A percentile compares a stretch with the other conserved stretches of the same genome.
Conservation (phyloP, 2,888 invertebrate genomes). For the Pammene fasciana region DNA sequence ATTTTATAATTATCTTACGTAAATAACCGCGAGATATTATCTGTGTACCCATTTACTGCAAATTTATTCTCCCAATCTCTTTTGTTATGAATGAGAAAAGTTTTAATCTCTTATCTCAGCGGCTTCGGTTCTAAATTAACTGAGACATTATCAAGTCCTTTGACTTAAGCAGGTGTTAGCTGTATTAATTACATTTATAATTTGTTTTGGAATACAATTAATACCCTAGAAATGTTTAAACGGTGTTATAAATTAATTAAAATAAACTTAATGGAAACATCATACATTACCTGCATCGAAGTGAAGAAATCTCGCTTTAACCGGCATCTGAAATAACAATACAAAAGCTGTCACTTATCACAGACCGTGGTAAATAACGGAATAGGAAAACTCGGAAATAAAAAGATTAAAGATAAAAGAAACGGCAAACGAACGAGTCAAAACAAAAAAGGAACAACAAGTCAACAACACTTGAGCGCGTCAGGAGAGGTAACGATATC, state of each 20-base stretch:
- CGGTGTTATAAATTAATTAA: slow-evolving; percentile 30
- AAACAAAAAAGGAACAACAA: slow-evolving; percentile 76
- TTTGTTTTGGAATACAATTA: neutral
- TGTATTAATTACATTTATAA: neutral
- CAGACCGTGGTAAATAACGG: slow-evolving; percentile 33
- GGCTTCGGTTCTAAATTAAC: slow-evolving; percentile 37
- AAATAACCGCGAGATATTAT: slow-evolving; percentile 32
- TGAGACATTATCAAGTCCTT: slow-evolving; percentile 41
- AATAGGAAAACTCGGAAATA: slow-evolving; percentile 47
- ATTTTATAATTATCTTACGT: neutral
- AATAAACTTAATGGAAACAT: slow-evolving; percentile 41
- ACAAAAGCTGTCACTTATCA: slow-evolving; percentile 46
- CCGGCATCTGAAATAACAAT: slow-evolving; percentile 60
- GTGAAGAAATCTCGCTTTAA: slow-evolving; percentile 25
- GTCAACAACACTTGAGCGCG: slow-evolving; percentile 75
- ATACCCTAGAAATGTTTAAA: slow-evolving; percentile 30
- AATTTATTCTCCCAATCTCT: slow-evolving; percentile 37
- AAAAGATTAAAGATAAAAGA: slow-evolving; percentile 48
- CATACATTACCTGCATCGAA: slow-evolving; percentile 59
- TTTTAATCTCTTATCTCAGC: slow-evolving; percentile 47
- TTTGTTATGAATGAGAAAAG: slow-evolving; percentile 50
- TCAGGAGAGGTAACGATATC: slow-evolving; percentile 68
- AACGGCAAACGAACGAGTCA: slow-evolving; percentile 60
- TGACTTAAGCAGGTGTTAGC: slow-evolving; percentile 15
- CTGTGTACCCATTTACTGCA: slow-evolving; percentile 33